A percentile compares a stretch with the other conserved stretches of the same genome.
Conservation (phyloP, 2,113 vertebrate species). For the Vicugna pacos region DNA sequence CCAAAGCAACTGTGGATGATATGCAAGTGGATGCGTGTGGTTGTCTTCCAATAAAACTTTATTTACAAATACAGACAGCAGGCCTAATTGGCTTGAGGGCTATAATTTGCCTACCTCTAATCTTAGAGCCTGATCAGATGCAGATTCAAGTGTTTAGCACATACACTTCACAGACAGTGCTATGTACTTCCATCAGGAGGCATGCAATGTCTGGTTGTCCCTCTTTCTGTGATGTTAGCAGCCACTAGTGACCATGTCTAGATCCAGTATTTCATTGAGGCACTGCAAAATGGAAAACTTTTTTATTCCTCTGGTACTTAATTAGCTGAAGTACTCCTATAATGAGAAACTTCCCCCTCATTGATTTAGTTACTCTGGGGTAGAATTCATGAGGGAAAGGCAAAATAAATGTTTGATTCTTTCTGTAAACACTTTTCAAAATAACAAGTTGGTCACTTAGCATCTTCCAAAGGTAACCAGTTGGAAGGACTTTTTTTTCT, state of each 20-base stretch:
- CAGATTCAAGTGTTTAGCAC: neutral
- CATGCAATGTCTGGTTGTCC: neutral
- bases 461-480: neutral
- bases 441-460: neutral
- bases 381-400: neutral
- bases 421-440: slow-evolving; percentile 17
- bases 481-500: neutral
- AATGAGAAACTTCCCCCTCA: neutral
- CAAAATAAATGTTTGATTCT: neutral
- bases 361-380: neutral
- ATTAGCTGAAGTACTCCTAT: neutral
- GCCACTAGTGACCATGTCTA: neutral
- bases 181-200: accelerated
- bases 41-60: neutral
- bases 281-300: neutral
- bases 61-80: neutral
- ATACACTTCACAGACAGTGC: neutral
- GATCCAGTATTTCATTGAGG: neutral
- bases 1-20: neutral
- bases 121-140: neutral
- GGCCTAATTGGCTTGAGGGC: neutral
- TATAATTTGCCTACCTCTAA: neutral
- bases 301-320: neutral
- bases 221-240: neutral
- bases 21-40: neutral